phyloP scores from a whole-genome alignment of 2,113 vertebrate species.

The Rhinopomastus cyanomelas region DNA sequence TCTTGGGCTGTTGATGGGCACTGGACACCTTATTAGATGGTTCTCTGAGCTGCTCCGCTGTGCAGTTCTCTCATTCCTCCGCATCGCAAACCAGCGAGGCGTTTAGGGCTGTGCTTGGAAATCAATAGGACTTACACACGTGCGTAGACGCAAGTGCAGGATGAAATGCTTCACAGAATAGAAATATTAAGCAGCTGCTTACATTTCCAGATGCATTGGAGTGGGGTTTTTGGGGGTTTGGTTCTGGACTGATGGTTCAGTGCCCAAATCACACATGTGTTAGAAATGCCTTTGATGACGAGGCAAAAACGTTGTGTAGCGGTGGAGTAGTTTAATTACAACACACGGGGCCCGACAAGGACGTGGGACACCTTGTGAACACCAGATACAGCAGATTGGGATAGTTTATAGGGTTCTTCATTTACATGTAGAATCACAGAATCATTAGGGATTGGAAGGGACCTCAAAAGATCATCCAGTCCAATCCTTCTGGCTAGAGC shows the following conservation, averaged over 20 bases:
- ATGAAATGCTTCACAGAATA: constrained; percentile 23
- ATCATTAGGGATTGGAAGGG: no score
- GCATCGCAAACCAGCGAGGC: constrained; percentile 9
- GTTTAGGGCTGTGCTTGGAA: constrained; percentile 22
- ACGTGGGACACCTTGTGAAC: no score
- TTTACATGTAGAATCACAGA: no score
- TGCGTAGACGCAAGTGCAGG: background rate
- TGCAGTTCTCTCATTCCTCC: constrained; percentile 1
- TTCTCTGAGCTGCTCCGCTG: constrained; percentile 23
- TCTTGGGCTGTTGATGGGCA: constrained; percentile 36
- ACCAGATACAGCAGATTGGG: no score
- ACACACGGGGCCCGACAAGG: no score
- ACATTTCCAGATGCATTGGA: background rate
- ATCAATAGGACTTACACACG: constrained; percentile 31
- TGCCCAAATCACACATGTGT: background rate
- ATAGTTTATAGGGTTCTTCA: no score
- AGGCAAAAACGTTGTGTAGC: no score
- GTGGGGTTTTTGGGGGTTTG: background rate
- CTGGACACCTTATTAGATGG: constrained; percentile 17
- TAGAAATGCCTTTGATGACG: no score
- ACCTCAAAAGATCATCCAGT: no score
- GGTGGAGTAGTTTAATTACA: no score
- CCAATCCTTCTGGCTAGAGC: no score
- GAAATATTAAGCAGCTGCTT: background rate
- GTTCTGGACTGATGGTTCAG: background rate